Evolutionary conservation across 2,797 vertebrate species (phyloP).

Genomic region (Acrocephalus scirpaceus): DNA sequence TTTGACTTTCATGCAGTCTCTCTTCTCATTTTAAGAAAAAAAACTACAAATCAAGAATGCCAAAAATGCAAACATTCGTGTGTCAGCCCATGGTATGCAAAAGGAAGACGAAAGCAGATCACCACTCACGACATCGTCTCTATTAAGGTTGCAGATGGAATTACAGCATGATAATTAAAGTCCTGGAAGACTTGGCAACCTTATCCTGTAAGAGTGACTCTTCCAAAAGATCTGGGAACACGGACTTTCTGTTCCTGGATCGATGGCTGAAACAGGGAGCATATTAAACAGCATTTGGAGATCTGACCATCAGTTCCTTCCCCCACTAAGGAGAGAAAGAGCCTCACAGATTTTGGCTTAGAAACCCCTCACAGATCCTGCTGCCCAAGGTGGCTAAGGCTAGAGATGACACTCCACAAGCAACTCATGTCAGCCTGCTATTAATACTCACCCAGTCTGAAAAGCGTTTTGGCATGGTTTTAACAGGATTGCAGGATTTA

Average conservation of each 20-base stretch:
- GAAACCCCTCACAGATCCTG: not conserved
- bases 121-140: not conserved
- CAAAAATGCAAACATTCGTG: not conserved
- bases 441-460: not conserved
- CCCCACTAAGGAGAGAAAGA: not conserved
- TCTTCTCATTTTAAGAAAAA: not conserved
- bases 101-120: not conserved
- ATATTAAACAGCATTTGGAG: not conserved
- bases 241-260: not conserved
- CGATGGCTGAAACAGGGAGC: not conserved
- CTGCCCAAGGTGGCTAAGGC: not conserved
- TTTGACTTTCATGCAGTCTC: not conserved
- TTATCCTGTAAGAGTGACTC: not conserved
- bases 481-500: constrained; percentile 4
- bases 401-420: not conserved
- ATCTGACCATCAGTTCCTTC: not conserved
- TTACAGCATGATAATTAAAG: not conserved
- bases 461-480: not conserved
- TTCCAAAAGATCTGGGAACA: not conserved
- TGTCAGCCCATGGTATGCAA: not conserved
- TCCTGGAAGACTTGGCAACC: not conserved
- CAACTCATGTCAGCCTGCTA: not conserved
- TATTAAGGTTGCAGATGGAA: constrained; percentile 1
- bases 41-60: not conserved
- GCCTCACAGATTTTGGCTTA: not conserved